Percentiles rank a stretch among this genome's conserved stretches.
phyloP scores from a whole-genome alignment of 2,797 vertebrate genomes.

The Pipistrellus nathusii region DNA sequence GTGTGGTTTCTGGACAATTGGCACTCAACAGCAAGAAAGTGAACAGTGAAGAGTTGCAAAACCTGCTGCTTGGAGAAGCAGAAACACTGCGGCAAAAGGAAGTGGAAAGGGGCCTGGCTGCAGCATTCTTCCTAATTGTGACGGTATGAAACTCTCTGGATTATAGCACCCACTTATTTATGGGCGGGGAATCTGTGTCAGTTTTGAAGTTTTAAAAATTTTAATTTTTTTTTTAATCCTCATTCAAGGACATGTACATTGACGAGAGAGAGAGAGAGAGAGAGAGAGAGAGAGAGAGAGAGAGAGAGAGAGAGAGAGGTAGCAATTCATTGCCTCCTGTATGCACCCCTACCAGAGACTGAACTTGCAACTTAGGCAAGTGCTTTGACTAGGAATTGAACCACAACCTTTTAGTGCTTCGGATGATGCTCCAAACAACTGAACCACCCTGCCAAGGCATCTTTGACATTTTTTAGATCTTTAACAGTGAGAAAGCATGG shows the following conservation, averaged over 20 bases:
- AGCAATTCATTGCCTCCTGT: not conserved
- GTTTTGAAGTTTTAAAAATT: not conserved
- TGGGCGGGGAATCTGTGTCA: not conserved
- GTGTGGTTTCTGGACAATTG: constrained; percentile 63
- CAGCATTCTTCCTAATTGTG: constrained; percentile 50
- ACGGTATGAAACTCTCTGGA: constrained; percentile 70
- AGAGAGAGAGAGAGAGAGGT: not conserved
- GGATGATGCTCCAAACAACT: not conserved
- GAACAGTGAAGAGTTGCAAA: constrained; percentile 60
- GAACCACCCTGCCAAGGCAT: not conserved
- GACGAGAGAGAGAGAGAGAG: not conserved
- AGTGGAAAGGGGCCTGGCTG: constrained; percentile 31
- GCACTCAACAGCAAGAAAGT: not conserved
- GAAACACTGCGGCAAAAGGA: constrained; percentile 35
- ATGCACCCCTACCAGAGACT: not conserved
- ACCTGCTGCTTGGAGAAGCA: constrained; percentile 44
- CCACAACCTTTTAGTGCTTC: not conserved
- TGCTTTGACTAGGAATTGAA: not conserved
- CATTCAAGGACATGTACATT: not conserved
- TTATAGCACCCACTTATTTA: constrained; percentile 16
- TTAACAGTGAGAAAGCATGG: not conserved
- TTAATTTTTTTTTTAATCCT: not conserved
- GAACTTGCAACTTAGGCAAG: not conserved
- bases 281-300: not conserved
- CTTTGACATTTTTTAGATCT: constrained; percentile 16